Base-by-base conservation (phyloP, 1,140 invertebrate species). In the Physella acuta region DNA sequence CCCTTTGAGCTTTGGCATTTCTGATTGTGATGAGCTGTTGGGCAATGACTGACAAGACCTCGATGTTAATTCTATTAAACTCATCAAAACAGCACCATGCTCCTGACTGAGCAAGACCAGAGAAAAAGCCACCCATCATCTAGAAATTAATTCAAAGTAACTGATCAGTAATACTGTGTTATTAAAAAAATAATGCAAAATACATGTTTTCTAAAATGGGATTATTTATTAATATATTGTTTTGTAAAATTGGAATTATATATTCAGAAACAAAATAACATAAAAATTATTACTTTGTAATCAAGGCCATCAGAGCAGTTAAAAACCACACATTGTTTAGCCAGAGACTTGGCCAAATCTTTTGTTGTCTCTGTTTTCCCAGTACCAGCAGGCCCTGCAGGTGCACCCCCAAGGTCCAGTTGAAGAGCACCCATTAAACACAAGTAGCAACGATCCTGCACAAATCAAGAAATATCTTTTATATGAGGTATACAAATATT, bases 51-150 rank as follows among this genome's bases (percentile, higher is more conserved):
- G 93, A 94, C 37, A 95, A 82, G 14, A 95, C 93, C 85, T 94
- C 93, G 71, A 95, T 93, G 73, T 95, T 92, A 55, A 95, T 94
- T 5, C 93, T 87, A 83, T 95, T 95, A 81, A 95, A 94, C 81
- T 95, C 93, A 76, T 95, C 93, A 82, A 95, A 94, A 77, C 93
- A 95, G 77, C 92, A 93, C 93, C 93, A 94, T 1, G 92, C 92
- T 5, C 93, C 93, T 2, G 91, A 93, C 67, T 93, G 92, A 0
- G 92, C 93, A 69, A 94, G 80, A 0, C 93, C 83, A 8, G 92
- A 91, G 81, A 94, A 94, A 79, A 94, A 95, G 67, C 82, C 72
- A 0, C 92, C 92, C 92, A 94, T 94, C 91, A 94, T 93, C 85
- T 91, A 90, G 78, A 92, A 91, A 0, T 90, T 85, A n/a, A n/a